These are phyloP conservation scores for Scomber scombrus DNA, from an alignment of 2,113 vertebrate genomes.

Conservation along the genomic window DNA sequence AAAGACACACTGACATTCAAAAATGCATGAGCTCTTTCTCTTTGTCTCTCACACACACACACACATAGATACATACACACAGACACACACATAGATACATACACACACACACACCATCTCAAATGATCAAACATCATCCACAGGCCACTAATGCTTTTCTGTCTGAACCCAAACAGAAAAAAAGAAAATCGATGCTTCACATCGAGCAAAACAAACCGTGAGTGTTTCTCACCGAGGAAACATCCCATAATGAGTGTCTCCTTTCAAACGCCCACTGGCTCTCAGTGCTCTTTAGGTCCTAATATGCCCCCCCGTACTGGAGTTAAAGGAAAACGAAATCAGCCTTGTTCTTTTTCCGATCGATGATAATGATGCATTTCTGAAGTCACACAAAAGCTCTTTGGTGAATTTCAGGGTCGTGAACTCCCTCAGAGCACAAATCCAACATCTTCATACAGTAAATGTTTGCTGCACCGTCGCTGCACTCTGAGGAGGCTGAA, in stretches of 20 bases:
- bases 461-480: no score
- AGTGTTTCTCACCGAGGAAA: slow-evolving; percentile 42
- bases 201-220: slow-evolving; percentile 18
- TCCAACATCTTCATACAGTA: no score
- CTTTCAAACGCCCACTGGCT: slow-evolving; percentile 36
- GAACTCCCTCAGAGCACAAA: no score
- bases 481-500: no score
- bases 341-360: slow-evolving; percentile 1
- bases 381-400: not conserved
- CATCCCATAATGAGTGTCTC: slow-evolving; percentile 63
- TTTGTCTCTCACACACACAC: not conserved
- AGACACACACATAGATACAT: slow-evolving; percentile 11
- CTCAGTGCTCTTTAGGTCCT: slow-evolving; percentile 30
- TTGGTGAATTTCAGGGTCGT: not conserved
- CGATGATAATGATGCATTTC: slow-evolving; percentile 11
- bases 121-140: slow-evolving; percentile 39
- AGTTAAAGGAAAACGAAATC: slow-evolving; percentile 2
- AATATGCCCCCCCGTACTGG: not conserved
- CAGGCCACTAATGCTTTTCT: slow-evolving; percentile 35
- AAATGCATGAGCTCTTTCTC: no score
- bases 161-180: slow-evolving; percentile 46
- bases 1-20: no score
- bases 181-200: slow-evolving; percentile 53
- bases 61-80: not conserved
- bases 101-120: slow-evolving; percentile 1